A percentile compares a stretch with the other conserved stretches of the same genome.
Evolutionary conservation across 1,140 invertebrate species (phyloP).

Genomic region (Brachionus asplanchnoidis): DNA sequence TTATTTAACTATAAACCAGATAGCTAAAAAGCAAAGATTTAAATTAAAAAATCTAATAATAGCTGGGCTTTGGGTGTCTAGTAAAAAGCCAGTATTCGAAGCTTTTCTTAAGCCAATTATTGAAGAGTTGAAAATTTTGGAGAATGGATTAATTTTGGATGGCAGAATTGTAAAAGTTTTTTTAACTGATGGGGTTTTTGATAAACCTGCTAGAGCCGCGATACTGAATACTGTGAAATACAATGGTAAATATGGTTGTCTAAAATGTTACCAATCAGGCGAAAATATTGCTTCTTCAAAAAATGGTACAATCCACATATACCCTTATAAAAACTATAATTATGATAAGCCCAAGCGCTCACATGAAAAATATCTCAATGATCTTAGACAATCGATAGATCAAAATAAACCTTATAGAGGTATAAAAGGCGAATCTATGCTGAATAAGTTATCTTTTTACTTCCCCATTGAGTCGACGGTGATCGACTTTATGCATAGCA

Average conservation of each 20-base stretch:
- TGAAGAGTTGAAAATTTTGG: background rate
- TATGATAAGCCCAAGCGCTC: background rate
- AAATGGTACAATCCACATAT: background rate
- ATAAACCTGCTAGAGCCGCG: constrained; percentile 5
- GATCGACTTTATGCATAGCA: constrained; percentile 19
- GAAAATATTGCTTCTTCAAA: background rate
- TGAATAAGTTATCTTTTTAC: too few relatives aligned
- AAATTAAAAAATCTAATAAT: background rate
- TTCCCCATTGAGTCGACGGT: too few relatives aligned
- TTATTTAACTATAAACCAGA: constrained; percentile 3
- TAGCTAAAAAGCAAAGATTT: background rate
- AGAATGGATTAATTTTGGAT: background rate
- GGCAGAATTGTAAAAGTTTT: background rate
- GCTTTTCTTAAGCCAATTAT: background rate
- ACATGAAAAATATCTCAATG: background rate
- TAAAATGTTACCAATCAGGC: background rate
- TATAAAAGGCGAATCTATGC: too few relatives aligned
- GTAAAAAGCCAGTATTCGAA: background rate
- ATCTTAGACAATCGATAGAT: background rate
- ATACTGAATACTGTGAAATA: background rate
- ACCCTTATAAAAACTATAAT: background rate
- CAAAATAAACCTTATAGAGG: background rate
- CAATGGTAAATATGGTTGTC: background rate
- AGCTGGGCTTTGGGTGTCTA: too few relatives aligned
- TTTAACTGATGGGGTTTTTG: too few relatives aligned